These are phyloP conservation scores for Hylaeus volcanicus DNA, from an alignment of 1,140 invertebrate genomes.

Conservation along the genomic window DNA sequence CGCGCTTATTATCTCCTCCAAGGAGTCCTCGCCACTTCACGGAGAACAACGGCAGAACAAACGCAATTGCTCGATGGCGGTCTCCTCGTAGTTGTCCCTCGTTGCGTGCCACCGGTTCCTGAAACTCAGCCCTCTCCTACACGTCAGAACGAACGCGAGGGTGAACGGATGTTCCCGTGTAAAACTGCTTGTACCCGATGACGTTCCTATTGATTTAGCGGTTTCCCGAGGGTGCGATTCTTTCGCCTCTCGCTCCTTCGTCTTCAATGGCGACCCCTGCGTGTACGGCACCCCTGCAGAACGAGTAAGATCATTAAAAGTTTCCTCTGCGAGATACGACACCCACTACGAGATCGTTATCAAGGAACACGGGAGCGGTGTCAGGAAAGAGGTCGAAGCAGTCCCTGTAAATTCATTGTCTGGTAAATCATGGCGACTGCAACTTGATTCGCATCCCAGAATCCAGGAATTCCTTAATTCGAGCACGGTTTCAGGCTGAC, in stretches of 20 bases:
- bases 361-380: not conserved
- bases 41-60: constrained; percentile 28
- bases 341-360: constrained; percentile 26
- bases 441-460: not conserved
- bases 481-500: too few relatives aligned
- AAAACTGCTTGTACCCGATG: constrained; percentile 71
- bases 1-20: constrained; percentile 38
- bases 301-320: constrained; percentile 67
- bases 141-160: not conserved
- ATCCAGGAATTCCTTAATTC: not conserved
- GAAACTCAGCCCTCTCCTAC: constrained; percentile 14
- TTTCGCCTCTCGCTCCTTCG: constrained; percentile 42
- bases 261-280: constrained; percentile 5
- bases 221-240: constrained; percentile 66
- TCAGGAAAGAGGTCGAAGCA: not conserved
- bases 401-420: not conserved
- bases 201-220: constrained; percentile 75
- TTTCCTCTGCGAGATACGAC: constrained; percentile 53
- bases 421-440: not conserved
- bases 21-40: constrained; percentile 37
- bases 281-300: constrained; percentile 33
- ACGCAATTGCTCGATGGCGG: constrained; percentile 25
- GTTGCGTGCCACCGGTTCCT: constrained; percentile 37
- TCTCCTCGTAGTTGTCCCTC: constrained; percentile 8
- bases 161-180: constrained; percentile 38